phyloP scores from a whole-genome alignment of 1,140 invertebrate species.

The Geopemphigus sp. region DNA sequence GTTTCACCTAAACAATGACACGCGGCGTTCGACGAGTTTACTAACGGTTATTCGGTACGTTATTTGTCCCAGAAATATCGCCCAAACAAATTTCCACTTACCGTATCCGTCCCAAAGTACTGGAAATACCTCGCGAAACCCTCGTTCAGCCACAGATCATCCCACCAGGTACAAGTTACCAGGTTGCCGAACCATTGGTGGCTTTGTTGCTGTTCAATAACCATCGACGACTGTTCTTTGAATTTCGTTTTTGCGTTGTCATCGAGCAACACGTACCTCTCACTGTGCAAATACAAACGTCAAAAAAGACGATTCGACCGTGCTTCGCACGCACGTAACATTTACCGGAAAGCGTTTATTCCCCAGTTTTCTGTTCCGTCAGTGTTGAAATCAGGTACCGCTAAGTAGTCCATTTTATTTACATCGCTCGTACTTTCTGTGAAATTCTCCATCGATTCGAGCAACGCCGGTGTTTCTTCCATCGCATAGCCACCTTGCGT shows the following conservation, averaged over 20 bases:
- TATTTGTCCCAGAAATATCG: no score
- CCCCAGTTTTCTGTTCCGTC: conserved; percentile 86
- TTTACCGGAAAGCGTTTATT: conserved; percentile 61
- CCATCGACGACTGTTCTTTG: conserved; percentile 55
- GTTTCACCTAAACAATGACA: conserved; percentile 54
- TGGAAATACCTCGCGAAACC: conserved; percentile 59
- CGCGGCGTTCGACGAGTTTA: no score
- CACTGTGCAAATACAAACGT: not conserved
- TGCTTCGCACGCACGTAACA: no score
- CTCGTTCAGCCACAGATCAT: conserved; percentile 62
- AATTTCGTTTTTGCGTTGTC: conserved; percentile 6
- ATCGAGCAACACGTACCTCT: conserved; percentile 22
- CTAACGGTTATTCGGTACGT: no score
- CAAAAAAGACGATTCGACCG: no score
- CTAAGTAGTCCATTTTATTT: conserved; percentile 64
- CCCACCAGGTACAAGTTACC: conserved; percentile 57
- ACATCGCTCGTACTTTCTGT: conserved; percentile 50
- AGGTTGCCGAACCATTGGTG: conserved; percentile 60
- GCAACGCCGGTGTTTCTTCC: conserved; percentile 56
- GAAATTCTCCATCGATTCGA: conserved; percentile 52
- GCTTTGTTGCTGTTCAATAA: conserved; percentile 61
- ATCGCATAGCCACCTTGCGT: conserved; percentile 53
- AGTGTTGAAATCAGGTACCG: conserved; percentile 72
- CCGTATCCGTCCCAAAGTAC: conserved; percentile 51
- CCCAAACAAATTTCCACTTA: no score